A percentile compares a stretch with the other conserved stretches of the same genome.
Conservation (phyloP, 1,140 invertebrate genomes). For the Diploscapter pachys region DNA sequence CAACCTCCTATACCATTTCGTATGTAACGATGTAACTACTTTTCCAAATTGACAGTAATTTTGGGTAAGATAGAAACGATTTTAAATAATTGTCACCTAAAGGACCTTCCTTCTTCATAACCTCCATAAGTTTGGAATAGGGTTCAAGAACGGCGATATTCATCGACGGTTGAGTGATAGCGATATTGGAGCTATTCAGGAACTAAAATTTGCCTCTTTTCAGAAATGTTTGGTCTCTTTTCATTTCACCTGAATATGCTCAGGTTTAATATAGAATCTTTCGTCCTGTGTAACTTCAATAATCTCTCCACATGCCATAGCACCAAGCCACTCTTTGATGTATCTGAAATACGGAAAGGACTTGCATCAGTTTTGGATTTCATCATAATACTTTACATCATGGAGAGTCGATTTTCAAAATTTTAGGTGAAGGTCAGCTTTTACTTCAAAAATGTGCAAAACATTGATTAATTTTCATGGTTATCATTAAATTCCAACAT, state of each 20-base stretch:
- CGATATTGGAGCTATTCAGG: no score
- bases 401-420: no score
- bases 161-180: background rate
- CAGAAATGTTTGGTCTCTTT: background rate
- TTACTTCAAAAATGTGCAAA: no score
- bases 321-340: slow-evolving; percentile 29
- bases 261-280: slow-evolving; percentile 39
- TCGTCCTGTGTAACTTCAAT: slow-evolving; percentile 41
- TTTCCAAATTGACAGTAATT: no score
- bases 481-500: no score
- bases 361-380: no score
- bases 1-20: no score
- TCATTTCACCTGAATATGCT: slow-evolving; percentile 21
- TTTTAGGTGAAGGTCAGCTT: no score
- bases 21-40: no score
- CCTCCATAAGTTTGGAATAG: slow-evolving; percentile 8
- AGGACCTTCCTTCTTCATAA: slow-evolving; percentile 18
- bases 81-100: background rate
- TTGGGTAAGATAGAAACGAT: no score
- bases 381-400: no score
- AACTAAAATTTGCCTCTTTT: background rate
- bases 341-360: slow-evolving; percentile 16
- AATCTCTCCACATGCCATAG: slow-evolving; percentile 39
- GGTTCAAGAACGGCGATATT: slow-evolving; percentile 1
- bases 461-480: no score